These are phyloP conservation scores for Apocrypta bakeri DNA, from an alignment of 1,140 invertebrate genomes.

Conservation along the genomic window DNA sequence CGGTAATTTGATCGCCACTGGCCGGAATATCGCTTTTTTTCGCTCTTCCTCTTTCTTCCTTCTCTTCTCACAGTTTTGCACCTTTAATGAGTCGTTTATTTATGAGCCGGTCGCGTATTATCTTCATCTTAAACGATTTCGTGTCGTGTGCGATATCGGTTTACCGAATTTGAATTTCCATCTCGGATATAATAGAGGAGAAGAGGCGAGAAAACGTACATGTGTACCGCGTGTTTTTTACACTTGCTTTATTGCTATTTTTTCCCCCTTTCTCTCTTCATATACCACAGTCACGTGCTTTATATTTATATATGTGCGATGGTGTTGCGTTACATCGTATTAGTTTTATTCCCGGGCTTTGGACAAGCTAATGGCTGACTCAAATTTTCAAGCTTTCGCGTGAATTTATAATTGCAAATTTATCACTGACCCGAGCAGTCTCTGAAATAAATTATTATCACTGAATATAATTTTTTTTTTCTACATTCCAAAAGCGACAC, in stretches of 20 bases:
- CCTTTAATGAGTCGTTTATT: slow-evolving; percentile 45
- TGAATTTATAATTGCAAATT: not conserved
- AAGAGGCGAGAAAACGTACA: slow-evolving; percentile 4
- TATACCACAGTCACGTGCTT: not conserved
- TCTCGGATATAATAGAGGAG: not conserved
- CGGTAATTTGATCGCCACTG: slow-evolving; percentile 43
- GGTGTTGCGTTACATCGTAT: not conserved
- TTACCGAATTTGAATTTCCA: slow-evolving; percentile 44
- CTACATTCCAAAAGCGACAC: not conserved
- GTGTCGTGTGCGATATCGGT: slow-evolving; percentile 39
- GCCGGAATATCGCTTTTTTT: slow-evolving; percentile 2
- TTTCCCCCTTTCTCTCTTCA: not conserved
- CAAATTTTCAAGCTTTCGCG: not conserved
- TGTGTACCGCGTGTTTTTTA: slow-evolving; percentile 3
- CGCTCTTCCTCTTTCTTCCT: not conserved
- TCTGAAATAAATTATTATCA: too few relatives aligned
- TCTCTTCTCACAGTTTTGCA: not conserved
- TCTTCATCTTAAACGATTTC: slow-evolving; percentile 52
- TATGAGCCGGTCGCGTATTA: slow-evolving; percentile 40
- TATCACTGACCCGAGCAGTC: too few relatives aligned
- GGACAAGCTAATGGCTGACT: not conserved
- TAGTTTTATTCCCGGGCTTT: not conserved
- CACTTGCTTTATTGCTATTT: not conserved
- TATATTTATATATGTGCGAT: not conserved
- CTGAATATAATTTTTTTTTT: not conserved